Evolutionary conservation across 2,888 invertebrate species (phyloP), one percentile per base, ranked within the genome.

Genomic region (Cyaniris semiargus): DNA sequence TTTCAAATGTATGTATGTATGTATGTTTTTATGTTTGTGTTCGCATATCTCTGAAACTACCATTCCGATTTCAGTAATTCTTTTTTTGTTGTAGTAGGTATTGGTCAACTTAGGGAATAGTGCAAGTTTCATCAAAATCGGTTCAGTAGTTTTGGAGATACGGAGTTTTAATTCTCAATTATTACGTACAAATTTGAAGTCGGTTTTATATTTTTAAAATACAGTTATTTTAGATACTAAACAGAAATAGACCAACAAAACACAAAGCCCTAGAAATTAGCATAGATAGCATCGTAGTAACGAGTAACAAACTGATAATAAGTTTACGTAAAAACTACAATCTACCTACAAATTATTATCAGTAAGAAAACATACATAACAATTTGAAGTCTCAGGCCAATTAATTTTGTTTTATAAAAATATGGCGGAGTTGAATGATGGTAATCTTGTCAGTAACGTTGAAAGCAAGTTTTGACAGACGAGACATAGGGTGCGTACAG

Each of bases 361-460:
- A 27, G 27, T 66, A 71, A 10, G n/a, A 21, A 21, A 71, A 71
- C 71, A 38, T 21, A 70, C 18, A 27, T 78, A 83, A 82, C 83
- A 77, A 78, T 79, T 78, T 76, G 78, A 81, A 82, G 80, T 83
- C 83, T 78, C 81, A 83, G 78, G 81, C 85, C 86, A 87, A 87
- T 88, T 87, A 87, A 81, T 80, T 80, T 86, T 48, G 74, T 74
- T 74, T 74, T 53, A 74, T 53, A 27, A 53, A 48, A 74, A 74
- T 74, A 48, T 74, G 13, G 27, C 48, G 1, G 53, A 27, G 72
- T 13, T 4, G 27, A 18, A 1, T 44, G 18, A 72, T 23, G 72
- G 10, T 72, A 72, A 38, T 53, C 53, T 53, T 53, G 53, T 53
- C 18, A 3, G 21, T 60, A 21, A 27, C 23, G 6, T 66, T 15